Conservation (phyloP, 1,140 invertebrate species). For the Caenorhabditis tropicalis region DNA sequence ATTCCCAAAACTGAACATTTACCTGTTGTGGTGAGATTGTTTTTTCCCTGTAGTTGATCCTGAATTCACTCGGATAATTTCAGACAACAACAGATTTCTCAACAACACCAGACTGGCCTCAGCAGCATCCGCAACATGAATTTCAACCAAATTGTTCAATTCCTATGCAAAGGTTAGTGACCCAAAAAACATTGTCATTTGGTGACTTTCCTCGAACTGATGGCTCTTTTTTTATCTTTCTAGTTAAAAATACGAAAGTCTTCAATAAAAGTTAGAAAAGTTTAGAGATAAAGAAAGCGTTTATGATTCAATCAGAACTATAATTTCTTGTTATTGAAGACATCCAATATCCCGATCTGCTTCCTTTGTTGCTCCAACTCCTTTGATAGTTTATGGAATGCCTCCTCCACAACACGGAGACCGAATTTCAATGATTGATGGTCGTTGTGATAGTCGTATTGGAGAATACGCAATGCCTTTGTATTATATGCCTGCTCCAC, state of each 20-base stretch:
- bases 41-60: background rate
- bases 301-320: background rate
- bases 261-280: too few relatives aligned
- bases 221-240: too few relatives aligned
- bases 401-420: slow-evolving; percentile 2
- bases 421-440: slow-evolving; percentile 32
- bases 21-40: background rate
- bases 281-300: too few relatives aligned
- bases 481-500: slow-evolving; percentile 20
- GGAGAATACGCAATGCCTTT: slow-evolving; percentile 24
- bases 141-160: slow-evolving; percentile 15
- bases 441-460: slow-evolving; percentile 17
- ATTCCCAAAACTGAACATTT: slow-evolving; percentile 20
- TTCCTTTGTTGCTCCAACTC: slow-evolving; percentile 12
- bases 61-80: background rate
- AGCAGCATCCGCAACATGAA: background rate
- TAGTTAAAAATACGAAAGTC: too few relatives aligned
- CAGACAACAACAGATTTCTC: slow-evolving; percentile 20
- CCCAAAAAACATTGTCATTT: too few relatives aligned
- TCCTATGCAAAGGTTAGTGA: slow-evolving; percentile 7
- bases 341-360: slow-evolving; percentile 23
- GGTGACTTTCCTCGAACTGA: too few relatives aligned
- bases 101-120: slow-evolving; percentile 4
- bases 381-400: slow-evolving; percentile 18
- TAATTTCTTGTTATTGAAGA: background rate